A percentile compares a stretch with the other conserved stretches of the same genome.
phyloP scores from a whole-genome alignment of 35 echinoderm and acorn worm species.

The Diadema setosum region DNA sequence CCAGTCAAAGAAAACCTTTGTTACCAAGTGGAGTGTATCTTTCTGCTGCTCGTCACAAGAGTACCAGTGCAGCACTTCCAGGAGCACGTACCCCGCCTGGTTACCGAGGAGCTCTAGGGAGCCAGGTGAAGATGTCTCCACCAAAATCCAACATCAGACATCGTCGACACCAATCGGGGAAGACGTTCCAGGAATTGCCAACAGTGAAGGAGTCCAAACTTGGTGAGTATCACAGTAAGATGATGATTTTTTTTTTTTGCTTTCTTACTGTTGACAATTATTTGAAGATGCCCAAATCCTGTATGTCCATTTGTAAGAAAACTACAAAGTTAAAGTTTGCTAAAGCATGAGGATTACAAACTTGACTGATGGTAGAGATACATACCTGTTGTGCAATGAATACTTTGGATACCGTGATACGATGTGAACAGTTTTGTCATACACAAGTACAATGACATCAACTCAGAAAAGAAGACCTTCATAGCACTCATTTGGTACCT shows the following conservation, averaged over 20 bases:
- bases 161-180: neutral
- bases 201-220: slow-evolving; percentile 7
- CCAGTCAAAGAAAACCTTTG: neutral
- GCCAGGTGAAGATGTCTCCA: neutral
- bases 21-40: neutral
- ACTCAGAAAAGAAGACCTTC: no score
- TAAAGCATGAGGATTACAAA: no score
- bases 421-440: no score
- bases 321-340: no score
- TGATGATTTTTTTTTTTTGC: neutral
- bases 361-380: no score
- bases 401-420: no score
- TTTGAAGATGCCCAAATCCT: no score
- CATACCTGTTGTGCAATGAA: no score
- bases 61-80: neutral
- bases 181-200: neutral
- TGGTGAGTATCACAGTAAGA: neutral
- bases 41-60: neutral
- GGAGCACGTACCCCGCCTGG: neutral
- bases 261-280: neutral
- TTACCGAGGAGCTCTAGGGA: neutral
- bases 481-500: no score
- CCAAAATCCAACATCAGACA: neutral
- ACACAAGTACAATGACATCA: no score
- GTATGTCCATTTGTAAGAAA: no score